Conservation (phyloP, 1,140 invertebrate genomes). For the Tachypleus tridentatus region DNA sequence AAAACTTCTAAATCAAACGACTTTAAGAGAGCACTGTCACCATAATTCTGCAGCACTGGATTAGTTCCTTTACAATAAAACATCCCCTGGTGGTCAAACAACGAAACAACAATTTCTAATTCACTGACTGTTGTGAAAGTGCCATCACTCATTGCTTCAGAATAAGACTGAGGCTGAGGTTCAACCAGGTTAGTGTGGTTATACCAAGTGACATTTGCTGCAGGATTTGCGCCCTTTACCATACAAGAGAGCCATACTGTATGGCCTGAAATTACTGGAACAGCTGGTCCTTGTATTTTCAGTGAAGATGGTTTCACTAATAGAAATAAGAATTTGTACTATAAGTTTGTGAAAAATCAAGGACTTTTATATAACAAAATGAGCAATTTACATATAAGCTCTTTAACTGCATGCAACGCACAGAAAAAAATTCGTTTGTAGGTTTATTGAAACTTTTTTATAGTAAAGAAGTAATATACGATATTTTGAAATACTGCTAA, state of each 20-base stretch:
- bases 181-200: constrained; percentile 48
- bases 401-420: no score
- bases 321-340: no score
- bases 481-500: no score
- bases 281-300: constrained; percentile 27
- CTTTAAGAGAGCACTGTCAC: constrained; percentile 17
- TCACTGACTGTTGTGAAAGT: constrained; percentile 18
- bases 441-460: no score
- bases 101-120: constrained; percentile 20
- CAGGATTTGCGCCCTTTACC: constrained; percentile 59
- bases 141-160: constrained; percentile 11
- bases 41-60: constrained; percentile 19
- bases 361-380: no score
- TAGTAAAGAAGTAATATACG: no score
- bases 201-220: constrained; percentile 70
- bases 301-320: constrained; percentile 17
- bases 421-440: no score
- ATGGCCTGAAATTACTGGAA: constrained; percentile 58
- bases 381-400: no score
- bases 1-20: constrained; percentile 20
- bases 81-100: constrained; percentile 22
- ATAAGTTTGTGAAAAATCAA: no score
- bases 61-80: constrained; percentile 26
- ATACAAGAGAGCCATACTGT: constrained; percentile 61
- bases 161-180: constrained; percentile 1